Conservation (phyloP, 2,113 vertebrate genomes). For the Oreochromis spilurus region DNA sequence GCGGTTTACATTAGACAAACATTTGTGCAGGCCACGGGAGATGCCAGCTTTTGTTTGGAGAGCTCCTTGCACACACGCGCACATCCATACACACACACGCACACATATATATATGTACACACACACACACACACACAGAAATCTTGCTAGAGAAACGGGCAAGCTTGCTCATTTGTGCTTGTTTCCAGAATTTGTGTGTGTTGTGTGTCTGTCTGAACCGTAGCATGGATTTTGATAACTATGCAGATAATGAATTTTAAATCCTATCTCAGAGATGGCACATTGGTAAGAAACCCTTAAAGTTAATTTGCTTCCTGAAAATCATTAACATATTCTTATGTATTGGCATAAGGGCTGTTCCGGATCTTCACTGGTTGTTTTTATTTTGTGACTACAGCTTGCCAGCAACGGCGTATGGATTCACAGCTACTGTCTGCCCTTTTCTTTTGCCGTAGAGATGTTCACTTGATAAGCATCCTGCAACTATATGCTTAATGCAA, state of each 20-base stretch:
- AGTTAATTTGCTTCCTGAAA: conserved; percentile 65
- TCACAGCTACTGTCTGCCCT: conserved; percentile 31
- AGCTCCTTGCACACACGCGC: conserved; percentile 32
- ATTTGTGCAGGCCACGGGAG: conserved; percentile 71
- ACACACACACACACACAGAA: conserved; percentile 1
- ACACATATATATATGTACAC: neutral
- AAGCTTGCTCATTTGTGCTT: conserved; percentile 63
- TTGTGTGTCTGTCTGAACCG: conserved; percentile 73
- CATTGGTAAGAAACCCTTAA: conserved; percentile 60
- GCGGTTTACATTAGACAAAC: conserved; percentile 72
- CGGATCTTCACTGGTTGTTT: conserved; percentile 62
- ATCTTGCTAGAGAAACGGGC: conserved; percentile 37
- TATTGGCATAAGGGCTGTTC: conserved; percentile 76
- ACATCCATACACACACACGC: neutral
- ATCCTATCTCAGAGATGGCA: conserved; percentile 65
- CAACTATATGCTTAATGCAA: conserved; percentile 41
- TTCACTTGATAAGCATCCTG: conserved; percentile 72
- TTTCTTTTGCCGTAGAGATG: conserved; percentile 32
- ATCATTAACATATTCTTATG: conserved; percentile 63
- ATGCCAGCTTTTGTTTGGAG: conserved; percentile 73
- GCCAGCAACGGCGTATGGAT: conserved; percentile 26
- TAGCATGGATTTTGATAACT: conserved; percentile 64
- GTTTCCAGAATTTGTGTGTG: conserved; percentile 68
- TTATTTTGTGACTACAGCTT: conserved; percentile 32
- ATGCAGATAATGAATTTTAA: conserved; percentile 73